Conservation (phyloP, 2,888 invertebrate species). For the Tenthredo notha region DNA sequence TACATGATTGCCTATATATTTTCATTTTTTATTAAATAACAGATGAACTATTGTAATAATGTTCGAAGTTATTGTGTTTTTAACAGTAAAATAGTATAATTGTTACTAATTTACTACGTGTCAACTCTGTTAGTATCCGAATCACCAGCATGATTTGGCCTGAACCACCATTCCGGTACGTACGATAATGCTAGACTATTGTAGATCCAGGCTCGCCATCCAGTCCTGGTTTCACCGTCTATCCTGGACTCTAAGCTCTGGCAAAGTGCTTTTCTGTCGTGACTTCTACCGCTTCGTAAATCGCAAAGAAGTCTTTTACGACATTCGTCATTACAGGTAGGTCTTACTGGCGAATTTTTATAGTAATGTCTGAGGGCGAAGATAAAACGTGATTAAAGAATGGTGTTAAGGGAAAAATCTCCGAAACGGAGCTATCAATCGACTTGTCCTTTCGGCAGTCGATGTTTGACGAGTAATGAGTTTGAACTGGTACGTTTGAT, state of each 20-base stretch:
- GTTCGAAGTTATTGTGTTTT: background rate
- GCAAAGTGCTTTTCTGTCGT: conserved; percentile 91
- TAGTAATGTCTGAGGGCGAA: conserved; percentile 87
- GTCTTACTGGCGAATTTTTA: conserved; percentile 92
- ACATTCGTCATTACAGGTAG: conserved; percentile 91
- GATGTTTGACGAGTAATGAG: too few relatives aligned
- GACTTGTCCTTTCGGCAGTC: too few relatives aligned
- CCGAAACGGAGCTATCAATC: too few relatives aligned
- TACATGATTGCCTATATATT: background rate
- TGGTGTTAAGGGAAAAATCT: too few relatives aligned
- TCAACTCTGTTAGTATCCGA: conserved; percentile 62
- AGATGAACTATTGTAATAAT: background rate
- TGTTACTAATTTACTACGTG: background rate
- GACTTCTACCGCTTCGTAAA: conserved; percentile 91
- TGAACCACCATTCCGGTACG: conserved; percentile 79
- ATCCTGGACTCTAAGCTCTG: conserved; percentile 91
- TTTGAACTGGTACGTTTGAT: too few relatives aligned
- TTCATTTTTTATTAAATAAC: background rate
- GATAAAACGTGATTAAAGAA: conserved; percentile 4
- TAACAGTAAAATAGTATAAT: background rate
- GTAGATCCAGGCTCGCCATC: conserved; percentile 94
- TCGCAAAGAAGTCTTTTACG: conserved; percentile 93
- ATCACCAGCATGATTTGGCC: conserved; percentile 62
- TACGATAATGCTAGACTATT: conserved; percentile 93
- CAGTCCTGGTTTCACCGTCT: conserved; percentile 87